Evolutionary conservation across 2,113 vertebrate species (phyloP).

Genomic region (Abramis brama): DNA sequence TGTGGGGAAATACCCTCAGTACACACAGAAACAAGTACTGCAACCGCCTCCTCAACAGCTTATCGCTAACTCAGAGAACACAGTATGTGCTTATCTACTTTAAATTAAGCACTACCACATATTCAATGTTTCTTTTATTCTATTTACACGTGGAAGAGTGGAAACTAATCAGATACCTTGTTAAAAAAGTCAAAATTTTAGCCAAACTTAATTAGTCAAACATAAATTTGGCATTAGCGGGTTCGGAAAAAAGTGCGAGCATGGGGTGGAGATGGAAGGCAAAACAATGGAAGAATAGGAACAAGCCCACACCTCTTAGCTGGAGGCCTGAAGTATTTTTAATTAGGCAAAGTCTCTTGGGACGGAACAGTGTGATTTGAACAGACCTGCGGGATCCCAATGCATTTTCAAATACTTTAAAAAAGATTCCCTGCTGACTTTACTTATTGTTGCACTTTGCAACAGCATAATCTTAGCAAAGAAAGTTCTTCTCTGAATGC

Average conservation of each 20-base stretch:
- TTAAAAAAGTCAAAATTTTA: neutral
- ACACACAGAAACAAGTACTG: neutral
- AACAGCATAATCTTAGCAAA: constrained; percentile 8
- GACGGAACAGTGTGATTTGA: constrained; percentile 36
- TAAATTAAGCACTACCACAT: neutral
- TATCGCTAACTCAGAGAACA: too few species aligned
- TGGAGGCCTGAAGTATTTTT: constrained; percentile 52
- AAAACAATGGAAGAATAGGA: constrained; percentile 33
- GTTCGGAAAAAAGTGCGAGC: neutral
- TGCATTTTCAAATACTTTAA: constrained; percentile 48
- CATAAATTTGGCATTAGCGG: neutral
- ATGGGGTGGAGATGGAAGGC: constrained; percentile 8
- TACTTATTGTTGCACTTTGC: constrained; percentile 26
- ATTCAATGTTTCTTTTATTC: constrained; percentile 5
- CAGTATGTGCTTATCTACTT: constrained; percentile 15
- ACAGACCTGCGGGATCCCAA: constrained; percentile 42
- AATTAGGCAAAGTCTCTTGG: constrained; percentile 53
- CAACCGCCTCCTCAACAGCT: neutral
- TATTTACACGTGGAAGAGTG: neutral
- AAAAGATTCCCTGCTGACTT: constrained; percentile 48
- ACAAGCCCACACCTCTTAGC: constrained; percentile 35
- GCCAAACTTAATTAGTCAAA: constrained; percentile 33
- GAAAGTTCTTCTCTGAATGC: neutral
- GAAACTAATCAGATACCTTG: neutral
- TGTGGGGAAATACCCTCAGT: constrained; percentile 1